Base-by-base conservation (phyloP, 2,797 vertebrate genomes). In the Chloroceryle amazona region DNA sequence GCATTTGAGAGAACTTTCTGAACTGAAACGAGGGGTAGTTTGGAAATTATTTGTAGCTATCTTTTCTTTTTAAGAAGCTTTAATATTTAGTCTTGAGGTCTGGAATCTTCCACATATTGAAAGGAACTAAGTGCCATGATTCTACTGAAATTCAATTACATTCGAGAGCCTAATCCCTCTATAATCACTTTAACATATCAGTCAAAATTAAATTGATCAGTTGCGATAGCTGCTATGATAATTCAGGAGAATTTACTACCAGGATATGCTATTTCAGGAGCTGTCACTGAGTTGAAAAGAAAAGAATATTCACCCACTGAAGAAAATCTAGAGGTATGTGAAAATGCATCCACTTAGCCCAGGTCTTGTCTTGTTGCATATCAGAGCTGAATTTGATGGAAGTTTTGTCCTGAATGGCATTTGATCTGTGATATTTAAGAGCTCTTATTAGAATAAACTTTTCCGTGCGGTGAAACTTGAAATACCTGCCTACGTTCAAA, bases 141-240 rank as follows among this genome's bases (percentile, higher is more conserved):
- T 74, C 79, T 80, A 83, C 21, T 92, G 89, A 95, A 92, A 97
- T 96, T 92, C 89, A 94, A 58, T 87, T 93, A 80, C 49, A 16
- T 91, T 93, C 37, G 6, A 84, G 47, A 95, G 57, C 46, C 67
- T 95, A 70, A 73, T 92, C 79, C 47, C 68, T 83, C 85, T 78
- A 81, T 93, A 92, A 92, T 95, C 71, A 84, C 78, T 96, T 93
- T 81, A 94, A 67, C 31, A 31, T 93, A 89, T 92, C 95, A 90
- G 78, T 94, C 92, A 95, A 74, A 93, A 95, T 92, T 82, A 96
- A 94, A 94, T 78, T 96, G 89, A 96, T 97, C 92, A 74, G 46
- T 72, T 95, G 72, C 68, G 1, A 78, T 95, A 91, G 79, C 57
- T 96, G 26, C 31, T 91, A 87, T 73, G 79, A 83, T 95, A 96